Percentiles rank a stretch among this genome's conserved stretches.
These are phyloP conservation scores for Ericerus pela DNA, from an alignment of 1,140 invertebrate species.

Conservation along the genomic window DNA sequence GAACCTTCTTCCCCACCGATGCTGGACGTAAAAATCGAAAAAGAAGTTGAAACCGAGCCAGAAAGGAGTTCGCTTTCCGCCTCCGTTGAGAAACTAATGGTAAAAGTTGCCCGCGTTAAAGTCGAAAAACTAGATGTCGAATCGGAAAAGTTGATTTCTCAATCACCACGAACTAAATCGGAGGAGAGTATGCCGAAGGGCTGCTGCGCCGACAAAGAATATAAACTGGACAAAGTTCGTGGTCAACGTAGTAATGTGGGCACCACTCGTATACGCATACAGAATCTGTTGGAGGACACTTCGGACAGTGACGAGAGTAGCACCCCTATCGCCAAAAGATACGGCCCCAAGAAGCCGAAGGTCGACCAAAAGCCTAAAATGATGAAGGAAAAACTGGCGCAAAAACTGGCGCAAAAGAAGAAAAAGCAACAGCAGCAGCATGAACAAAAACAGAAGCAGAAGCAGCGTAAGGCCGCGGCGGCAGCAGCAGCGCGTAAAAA, in stretches of 20 bases:
- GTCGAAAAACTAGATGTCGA: not conserved
- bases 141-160: no score
- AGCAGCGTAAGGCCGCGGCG: not conserved
- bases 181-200: not conserved
- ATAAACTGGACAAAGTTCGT: not conserved
- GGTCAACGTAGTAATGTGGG: not conserved
- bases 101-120: not conserved
- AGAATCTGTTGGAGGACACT: not conserved
- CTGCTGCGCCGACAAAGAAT: not conserved
- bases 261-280: not conserved
- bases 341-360: not conserved
- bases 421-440: not conserved
- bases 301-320: not conserved
- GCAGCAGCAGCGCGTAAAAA: not conserved
- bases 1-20: no score
- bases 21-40: not conserved
- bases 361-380: not conserved
- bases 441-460: not conserved
- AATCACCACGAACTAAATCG: no score
- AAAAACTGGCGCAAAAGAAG: not conserved
- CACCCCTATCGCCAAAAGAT: not conserved
- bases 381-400: not conserved
- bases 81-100: not conserved
- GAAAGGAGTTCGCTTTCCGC: not conserved
- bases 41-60: not conserved